Evolutionary conservation across 53 echinoderm and acorn worm genomes (phyloP), one percentile per base, ranked within the genome.

Genomic region (Paracentrotus lividus): DNA sequence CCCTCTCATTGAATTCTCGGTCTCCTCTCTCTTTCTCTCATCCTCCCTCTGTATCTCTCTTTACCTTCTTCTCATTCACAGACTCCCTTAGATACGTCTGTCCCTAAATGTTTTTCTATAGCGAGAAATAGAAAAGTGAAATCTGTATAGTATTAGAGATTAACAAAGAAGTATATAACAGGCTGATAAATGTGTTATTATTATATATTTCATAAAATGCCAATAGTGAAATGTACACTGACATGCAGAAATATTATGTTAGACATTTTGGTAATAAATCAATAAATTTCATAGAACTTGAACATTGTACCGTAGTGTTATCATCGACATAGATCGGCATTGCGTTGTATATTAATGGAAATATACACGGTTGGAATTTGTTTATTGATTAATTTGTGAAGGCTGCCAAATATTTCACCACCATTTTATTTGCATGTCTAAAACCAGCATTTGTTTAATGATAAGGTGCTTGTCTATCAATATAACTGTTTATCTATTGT

Each of bases 381-480:
- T 78, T 78, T 78, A 78, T 78, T 78, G 78, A 78, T 78, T 47
- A 78, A n/a, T 47, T n/a, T 24, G 7, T 47, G 8, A 78, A 78
- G 78, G 78, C 78, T 78, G 69, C 78, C 78, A 78, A 78, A 78
- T 78, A 47, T 78, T 47, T 78, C 78, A 78, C 43, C 78, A 47
- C 78, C 47, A 1, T 43, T 18, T 6, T 45, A 24, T 78, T 78
- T 47, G 78, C 78, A 0, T 78, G 78, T 45, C 45, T 26, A 1
- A 47, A 78, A 78, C 16, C 64, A 36, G 78, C 78, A 78, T 78
- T 78, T 78, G 47, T 78, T 78, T 78, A 45, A 78, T n/a, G 78
- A 78, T 78, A 78, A 78, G 78, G 44, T 78, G n/a, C n/a, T 24
- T 78, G 78, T 47, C 45, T 45, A 78, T 78, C 78, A 78, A 78